Evolutionary conservation across 2,113 vertebrate species (phyloP).

Genomic region (Tautogolabrus adspersus): DNA sequence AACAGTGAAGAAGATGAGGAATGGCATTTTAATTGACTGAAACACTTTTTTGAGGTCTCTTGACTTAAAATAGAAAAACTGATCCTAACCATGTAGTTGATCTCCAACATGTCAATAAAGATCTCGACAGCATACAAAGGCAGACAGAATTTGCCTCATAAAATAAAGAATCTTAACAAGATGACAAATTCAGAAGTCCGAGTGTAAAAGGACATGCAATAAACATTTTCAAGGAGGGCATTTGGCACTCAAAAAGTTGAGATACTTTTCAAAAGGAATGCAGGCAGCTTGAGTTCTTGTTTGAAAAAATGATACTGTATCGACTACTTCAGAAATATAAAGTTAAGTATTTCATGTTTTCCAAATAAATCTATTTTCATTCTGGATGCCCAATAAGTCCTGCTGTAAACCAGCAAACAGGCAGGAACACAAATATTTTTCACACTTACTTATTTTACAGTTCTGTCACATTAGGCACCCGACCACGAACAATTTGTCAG

Average conservation of each 20-base stretch:
- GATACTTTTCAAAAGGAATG: conserved; percentile 18
- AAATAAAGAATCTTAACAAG: neutral
- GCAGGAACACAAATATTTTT: neutral
- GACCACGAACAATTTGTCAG: neutral
- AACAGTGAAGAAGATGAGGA: neutral
- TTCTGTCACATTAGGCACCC: neutral
- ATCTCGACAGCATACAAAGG: conserved; percentile 10
- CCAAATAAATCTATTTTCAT: neutral
- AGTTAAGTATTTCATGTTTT: neutral
- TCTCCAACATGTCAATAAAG: neutral
- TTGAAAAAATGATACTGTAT: neutral
- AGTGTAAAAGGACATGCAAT: too few species aligned
- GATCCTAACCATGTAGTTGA: neutral
- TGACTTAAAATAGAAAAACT: conserved; percentile 62
- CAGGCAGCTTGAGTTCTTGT: neutral
- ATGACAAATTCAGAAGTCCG: neutral
- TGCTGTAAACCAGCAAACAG: neutral
- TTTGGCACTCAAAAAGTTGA: neutral
- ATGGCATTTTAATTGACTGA: conserved; percentile 43
- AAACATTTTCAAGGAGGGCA: neutral
- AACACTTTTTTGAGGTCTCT: neutral
- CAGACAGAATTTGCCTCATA: conserved; percentile 4
- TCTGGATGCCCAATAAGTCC: neutral
- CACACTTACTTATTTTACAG: neutral
- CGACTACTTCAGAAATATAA: neutral